phyloP scores from a whole-genome alignment of 2,797 vertebrate species.

The Rhincodon typus region DNA sequence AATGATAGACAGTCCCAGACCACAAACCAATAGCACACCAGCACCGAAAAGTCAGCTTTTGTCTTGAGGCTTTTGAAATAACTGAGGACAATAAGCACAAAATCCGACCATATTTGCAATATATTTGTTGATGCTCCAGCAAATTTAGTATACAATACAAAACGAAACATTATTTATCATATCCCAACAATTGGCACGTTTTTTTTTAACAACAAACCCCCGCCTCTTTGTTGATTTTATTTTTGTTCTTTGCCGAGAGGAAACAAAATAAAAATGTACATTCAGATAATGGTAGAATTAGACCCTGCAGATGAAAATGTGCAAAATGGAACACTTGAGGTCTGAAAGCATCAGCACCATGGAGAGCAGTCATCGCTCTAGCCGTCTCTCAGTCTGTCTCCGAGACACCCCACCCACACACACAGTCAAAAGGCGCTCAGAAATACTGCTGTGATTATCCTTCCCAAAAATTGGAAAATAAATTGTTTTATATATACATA shows the following conservation, averaged over 20 bases:
- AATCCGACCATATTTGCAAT: constrained; percentile 38
- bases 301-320: constrained; percentile 44
- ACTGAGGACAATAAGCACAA: neutral
- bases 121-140: constrained; percentile 43
- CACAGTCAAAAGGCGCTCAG: constrained; percentile 45
- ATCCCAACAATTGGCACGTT: constrained; percentile 71
- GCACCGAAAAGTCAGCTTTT: neutral
- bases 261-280: constrained; percentile 46
- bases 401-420: neutral
- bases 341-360: constrained; percentile 63
- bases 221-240: too few relatives aligned
- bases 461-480: neutral
- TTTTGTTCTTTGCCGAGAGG: constrained; percentile 40
- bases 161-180: constrained; percentile 58
- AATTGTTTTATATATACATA: neutral
- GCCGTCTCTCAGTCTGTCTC: neutral
- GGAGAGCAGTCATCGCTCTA: constrained; percentile 60
- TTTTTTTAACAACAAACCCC: constrained; percentile 45
- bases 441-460: neutral
- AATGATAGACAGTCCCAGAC: neutral
- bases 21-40: too few relatives aligned
- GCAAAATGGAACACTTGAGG: constrained; percentile 40
- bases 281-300: constrained; percentile 48
- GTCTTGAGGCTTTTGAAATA: neutral
- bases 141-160: constrained; percentile 59